Base-by-base conservation (phyloP, 2,797 vertebrate species). In the Peromyscus aztecus region DNA sequence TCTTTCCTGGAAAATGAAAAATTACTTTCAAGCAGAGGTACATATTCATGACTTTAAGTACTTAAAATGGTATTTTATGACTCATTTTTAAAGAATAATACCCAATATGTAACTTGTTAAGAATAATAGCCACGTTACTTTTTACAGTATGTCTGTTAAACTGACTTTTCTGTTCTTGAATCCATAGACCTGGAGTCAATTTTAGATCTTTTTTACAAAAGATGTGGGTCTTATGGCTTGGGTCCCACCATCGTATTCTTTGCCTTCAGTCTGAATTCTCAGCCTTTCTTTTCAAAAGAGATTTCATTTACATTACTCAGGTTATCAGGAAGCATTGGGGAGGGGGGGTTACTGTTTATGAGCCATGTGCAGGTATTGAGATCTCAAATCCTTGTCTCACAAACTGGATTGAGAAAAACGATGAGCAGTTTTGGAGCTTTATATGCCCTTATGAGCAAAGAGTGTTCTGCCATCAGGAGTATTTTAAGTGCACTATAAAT, bases 1-100 rank as follows among this genome's bases (percentile, higher is more conserved):
- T 91, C 91, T 85, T 98, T 97, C 97, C 98, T 97, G 97, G 97
- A 96, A 98, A 97, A 97, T 97, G 95, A 98, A 97, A 98, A 98
- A 97, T 97, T 97, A 88, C 90, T 96, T 97, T 97, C 95, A 97
- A 93, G 96, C 92, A 94, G 78, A 95, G 77, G 89, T 93, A 96
- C 81, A 97, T 97, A 97, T 96, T 98, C 96, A 97, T 97, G 95
- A 91, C 93, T 94, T 96, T 96, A 97, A 97, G 96, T 97, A 95
- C 94, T 97, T 97, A 89, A 97, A 96, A 97, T 97, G 87, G 94
- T 93, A 96, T 97, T 97, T 98, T 97, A 97, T 97, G 97, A 98
- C 93, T 97, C 97, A 97, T 96, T 97, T 97, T 95, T 77, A 76
- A 94, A 96, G 94, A 97, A 92, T 97, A 96, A 97, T 96, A 86